These are phyloP conservation scores for Aphis gossypii DNA, from an alignment of 1,140 invertebrate species.

Conservation along the genomic window DNA sequence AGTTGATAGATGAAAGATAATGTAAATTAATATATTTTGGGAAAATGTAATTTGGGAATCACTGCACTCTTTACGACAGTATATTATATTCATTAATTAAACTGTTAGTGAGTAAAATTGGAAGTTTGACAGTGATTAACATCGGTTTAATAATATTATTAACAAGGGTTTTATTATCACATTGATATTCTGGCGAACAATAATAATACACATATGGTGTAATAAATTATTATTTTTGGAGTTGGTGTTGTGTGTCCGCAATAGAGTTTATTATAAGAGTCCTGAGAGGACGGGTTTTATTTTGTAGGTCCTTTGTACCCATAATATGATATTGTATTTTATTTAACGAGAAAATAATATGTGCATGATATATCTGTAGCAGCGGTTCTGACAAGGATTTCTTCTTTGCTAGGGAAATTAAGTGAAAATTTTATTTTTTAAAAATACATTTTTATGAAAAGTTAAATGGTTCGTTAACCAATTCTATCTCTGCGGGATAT, in stretches of 20 bases:
- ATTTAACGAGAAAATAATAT: background rate
- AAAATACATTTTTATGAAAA: background rate
- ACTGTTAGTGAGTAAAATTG: background rate
- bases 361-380: background rate
- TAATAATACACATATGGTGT: background rate
- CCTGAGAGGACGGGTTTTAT: background rate
- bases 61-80: background rate
- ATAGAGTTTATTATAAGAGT: background rate
- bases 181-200: background rate
- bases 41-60: background rate
- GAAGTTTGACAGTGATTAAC: constrained; percentile 22
- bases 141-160: background rate
- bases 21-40: no score
- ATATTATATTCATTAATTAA: background rate
- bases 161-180: background rate
- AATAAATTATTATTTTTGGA: background rate
- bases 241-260: background rate
- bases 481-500: background rate
- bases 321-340: background rate
- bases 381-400: background rate
- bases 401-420: background rate
- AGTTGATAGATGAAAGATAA: background rate
- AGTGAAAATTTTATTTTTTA: background rate
- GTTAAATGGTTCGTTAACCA: background rate
- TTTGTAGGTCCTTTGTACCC: background rate